phyloP scores from a whole-genome alignment of 2,888 invertebrate genomes.

The Hipparchia semele region DNA sequence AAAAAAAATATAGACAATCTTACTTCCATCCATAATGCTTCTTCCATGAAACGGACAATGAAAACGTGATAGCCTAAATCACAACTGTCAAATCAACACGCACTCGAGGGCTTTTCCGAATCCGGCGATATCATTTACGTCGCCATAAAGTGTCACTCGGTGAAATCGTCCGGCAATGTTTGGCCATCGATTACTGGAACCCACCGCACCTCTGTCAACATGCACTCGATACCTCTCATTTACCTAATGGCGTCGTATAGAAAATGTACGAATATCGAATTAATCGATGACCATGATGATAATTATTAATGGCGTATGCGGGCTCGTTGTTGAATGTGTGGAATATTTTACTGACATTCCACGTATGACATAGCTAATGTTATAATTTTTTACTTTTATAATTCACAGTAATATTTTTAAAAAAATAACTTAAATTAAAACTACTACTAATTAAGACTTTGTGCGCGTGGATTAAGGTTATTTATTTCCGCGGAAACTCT shows the following conservation, averaged over 20 bases:
- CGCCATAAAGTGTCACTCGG: slow-evolving; percentile 16
- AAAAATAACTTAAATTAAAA: no score
- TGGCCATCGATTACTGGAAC: slow-evolving; percentile 47
- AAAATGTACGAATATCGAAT: slow-evolving; percentile 19
- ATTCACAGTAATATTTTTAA: no score
- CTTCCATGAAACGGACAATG: not conserved
- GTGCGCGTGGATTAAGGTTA: no score
- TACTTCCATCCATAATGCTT: no score
- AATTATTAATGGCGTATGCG: slow-evolving; percentile 10
- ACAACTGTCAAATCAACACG: no score
- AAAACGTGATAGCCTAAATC: no score
- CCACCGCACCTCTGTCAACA: slow-evolving; percentile 45
- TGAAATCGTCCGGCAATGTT: slow-evolving; percentile 38
- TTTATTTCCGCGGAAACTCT: no score
- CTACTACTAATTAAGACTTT: no score
- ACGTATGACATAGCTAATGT: no score
- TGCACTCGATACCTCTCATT: slow-evolving; percentile 38
- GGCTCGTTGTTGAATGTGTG: not conserved
- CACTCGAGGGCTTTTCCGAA: no score
- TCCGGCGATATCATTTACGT: not conserved
- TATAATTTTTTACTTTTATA: no score
- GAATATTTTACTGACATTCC: not conserved
- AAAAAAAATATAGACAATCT: no score
- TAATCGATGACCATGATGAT: not conserved
- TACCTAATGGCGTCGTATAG: slow-evolving; percentile 23